These are phyloP conservation scores for Drosophila pandora DNA, from an alignment of 1,140 invertebrate species.

Conservation along the genomic window DNA sequence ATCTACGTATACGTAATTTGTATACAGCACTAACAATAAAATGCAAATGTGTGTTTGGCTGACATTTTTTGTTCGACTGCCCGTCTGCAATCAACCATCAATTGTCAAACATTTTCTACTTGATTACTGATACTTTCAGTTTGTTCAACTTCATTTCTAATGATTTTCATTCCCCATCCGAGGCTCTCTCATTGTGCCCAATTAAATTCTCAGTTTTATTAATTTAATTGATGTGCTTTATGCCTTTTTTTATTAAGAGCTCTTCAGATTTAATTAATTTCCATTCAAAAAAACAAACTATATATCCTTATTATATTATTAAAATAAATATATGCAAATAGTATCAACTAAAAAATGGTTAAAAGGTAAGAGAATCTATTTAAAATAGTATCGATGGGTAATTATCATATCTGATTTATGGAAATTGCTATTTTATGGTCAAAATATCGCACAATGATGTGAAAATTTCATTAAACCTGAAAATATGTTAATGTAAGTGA, in stretches of 20 bases:
- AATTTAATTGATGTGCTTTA: slow-evolving; percentile 5
- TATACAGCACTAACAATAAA: slow-evolving; percentile 23
- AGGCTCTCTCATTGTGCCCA: slow-evolving; percentile 2
- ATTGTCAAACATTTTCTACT: slow-evolving; percentile 72
- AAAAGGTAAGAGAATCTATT: slow-evolving; percentile 27
- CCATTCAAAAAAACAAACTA: slow-evolving; percentile 1
- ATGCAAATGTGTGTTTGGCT: slow-evolving; percentile 58
- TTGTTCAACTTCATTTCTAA: slow-evolving; percentile 7
- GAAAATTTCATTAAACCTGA: neutral
- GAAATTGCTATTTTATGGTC: neutral
- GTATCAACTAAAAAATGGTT: neutral
- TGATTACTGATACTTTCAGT: slow-evolving; percentile 32
- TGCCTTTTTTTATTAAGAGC: neutral
- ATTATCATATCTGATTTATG: neutral
- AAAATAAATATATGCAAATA: slow-evolving; percentile 15
- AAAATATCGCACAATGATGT: neutral
- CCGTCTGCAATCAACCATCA: slow-evolving; percentile 66
- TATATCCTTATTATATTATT: neutral
- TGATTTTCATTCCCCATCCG: slow-evolving; percentile 13
- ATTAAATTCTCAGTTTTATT: neutral
- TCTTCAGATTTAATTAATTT: slow-evolving; percentile 9
- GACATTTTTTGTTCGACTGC: slow-evolving; percentile 1
- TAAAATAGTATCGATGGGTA: slow-evolving; percentile 8
- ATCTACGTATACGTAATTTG: slow-evolving; percentile 7
- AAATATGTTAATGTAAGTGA: slow-evolving; percentile 3